Evolutionary conservation across 2,888 invertebrate genomes (phyloP), one percentile per base, ranked within the genome.

Genomic region (Gnatocerus cornutus): DNA sequence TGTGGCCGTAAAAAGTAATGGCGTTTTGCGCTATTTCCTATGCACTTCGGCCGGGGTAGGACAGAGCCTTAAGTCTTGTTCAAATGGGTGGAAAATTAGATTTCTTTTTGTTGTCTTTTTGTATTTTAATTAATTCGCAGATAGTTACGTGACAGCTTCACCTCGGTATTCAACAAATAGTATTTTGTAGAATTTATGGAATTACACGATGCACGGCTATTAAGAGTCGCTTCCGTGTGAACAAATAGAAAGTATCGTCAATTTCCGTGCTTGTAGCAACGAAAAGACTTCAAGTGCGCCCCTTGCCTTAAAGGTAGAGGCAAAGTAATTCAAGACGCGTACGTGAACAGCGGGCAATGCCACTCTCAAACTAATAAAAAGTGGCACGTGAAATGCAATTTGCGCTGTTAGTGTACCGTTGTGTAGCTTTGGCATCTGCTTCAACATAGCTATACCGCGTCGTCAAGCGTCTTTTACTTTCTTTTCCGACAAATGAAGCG

Each of bases 361-460:
- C 68, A 69, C 66, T 69, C 37, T 43, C 55, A 30, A 69, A 69
- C 72, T 72, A 74, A 74, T 74, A 74, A 74, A 74, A 74, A 74
- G 66, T 72, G 71, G 72, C 72, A 72, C 43, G 56, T 68, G 73
- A 74, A 74, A 74, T 74, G 73, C 73, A 74, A 74, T 74, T 74
- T 74, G 69, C 63, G 67, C 71, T 55, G 64, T 62, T 69, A 69
- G 69, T 65, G 69, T 69, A 69, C 62, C 71, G 69, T 69, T 69
- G 61, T 56, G 56, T 53, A 52, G 46, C 63, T 68, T 55, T 68
- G 70, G 70, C 67, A 68, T 70, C 48, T 56, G 55, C 46, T 69
- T 55, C 64, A 56, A 64, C 33, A 64, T 46, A 50, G 56, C 55
- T 9, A 46, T 43, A 29, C 29, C 10, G 59, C 59, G 68, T 68